Evolutionary conservation across 2,888 invertebrate species (phyloP).

Genomic region (Fragum whitleyi): DNA sequence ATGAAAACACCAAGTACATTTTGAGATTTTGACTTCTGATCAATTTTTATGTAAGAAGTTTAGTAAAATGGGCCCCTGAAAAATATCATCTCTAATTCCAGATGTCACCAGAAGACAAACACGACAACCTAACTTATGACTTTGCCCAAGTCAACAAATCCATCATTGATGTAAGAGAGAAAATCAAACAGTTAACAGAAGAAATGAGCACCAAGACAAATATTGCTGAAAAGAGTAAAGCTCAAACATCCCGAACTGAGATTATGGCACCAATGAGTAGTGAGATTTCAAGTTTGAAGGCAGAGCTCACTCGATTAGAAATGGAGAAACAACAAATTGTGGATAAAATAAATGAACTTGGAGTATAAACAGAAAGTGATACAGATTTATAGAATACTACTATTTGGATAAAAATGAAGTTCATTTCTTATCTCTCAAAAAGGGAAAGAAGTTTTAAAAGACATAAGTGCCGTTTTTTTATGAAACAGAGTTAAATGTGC

Average conservation of each 20-base stretch:
- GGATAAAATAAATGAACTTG: conserved; percentile 61
- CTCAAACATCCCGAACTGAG: conserved; percentile 49
- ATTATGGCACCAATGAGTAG: conserved; percentile 57
- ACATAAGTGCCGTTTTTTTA: background rate
- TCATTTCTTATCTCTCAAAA: background rate
- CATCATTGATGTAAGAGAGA: conserved; percentile 69
- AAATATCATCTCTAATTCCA: conserved; percentile 15
- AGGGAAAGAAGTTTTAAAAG: background rate
- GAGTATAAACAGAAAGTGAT: background rate
- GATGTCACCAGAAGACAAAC: conserved; percentile 71
- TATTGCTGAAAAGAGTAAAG: conserved; percentile 37
- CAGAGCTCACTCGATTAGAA: conserved; percentile 68
- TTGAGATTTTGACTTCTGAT: too few relatives aligned
- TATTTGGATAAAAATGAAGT: background rate
- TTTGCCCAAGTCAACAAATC: conserved; percentile 74
- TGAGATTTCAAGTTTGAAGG: conserved; percentile 62
- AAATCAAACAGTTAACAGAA: conserved; percentile 68
- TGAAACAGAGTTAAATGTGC: background rate
- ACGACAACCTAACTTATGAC: conserved; percentile 78
- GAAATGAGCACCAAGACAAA: conserved; percentile 71
- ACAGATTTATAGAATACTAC: background rate
- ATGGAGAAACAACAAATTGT: conserved; percentile 72
- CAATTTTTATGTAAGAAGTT: too few relatives aligned
- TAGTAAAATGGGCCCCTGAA: too few relatives aligned
- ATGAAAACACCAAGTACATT: too few relatives aligned